These are phyloP conservation scores for Helostoma temminkii DNA, from an alignment of 2,797 vertebrate species.

Conservation along the genomic window DNA sequence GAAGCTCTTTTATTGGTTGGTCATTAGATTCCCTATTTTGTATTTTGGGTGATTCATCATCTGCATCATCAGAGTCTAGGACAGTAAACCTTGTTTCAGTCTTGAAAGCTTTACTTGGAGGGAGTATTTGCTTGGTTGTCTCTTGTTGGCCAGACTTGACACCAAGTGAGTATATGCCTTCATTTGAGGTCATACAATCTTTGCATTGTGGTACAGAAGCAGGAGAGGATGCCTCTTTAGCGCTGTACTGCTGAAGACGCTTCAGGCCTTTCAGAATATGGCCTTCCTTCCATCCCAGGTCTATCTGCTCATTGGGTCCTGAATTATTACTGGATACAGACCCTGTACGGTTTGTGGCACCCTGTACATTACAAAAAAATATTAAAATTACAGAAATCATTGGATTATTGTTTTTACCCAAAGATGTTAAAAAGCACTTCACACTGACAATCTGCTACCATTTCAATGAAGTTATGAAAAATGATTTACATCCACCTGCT, in stretches of 20 bases:
- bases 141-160: slow-evolving; percentile 81
- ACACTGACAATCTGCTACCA: neutral
- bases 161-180: slow-evolving; percentile 92
- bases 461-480: neutral
- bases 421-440: neutral
- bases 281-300: slow-evolving; percentile 89
- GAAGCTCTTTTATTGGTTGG: slow-evolving; percentile 77
- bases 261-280: slow-evolving; percentile 91
- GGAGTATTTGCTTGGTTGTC: slow-evolving; percentile 64
- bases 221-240: slow-evolving; percentile 84
- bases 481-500: slow-evolving; percentile 78
- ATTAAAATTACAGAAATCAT: neutral
- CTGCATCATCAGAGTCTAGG: slow-evolving; percentile 82
- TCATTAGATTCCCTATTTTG: slow-evolving; percentile 73
- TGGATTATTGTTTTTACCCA: neutral
- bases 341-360: slow-evolving; percentile 84
- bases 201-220: slow-evolving; percentile 88
- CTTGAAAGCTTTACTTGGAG: slow-evolving; percentile 67
- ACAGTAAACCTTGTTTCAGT: slow-evolving; percentile 63
- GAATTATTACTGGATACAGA: slow-evolving; percentile 88
- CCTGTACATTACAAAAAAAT: slow-evolving; percentile 71
- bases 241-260: slow-evolving; percentile 87
- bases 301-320: slow-evolving; percentile 85
- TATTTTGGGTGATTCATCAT: slow-evolving; percentile 80
- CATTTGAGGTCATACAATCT: slow-evolving; percentile 94